A percentile compares a stretch with the other conserved stretches of the same genome.
Conservation (phyloP, 1,140 invertebrate species). For the Macrobrachium nipponense region DNA sequence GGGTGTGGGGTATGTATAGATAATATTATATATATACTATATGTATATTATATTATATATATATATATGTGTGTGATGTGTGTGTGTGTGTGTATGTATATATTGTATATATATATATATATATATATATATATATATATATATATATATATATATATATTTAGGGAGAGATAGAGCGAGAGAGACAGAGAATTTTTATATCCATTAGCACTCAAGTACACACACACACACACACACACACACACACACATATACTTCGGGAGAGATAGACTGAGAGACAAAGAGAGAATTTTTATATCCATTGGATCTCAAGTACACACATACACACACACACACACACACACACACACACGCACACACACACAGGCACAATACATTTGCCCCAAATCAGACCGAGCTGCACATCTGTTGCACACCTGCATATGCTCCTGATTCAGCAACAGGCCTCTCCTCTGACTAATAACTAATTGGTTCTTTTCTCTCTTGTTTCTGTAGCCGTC, state of each 20-base stretch:
- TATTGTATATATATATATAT: not conserved
- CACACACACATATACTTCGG: not conserved
- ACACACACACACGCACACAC: not conserved
- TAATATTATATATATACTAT: no score
- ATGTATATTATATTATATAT: not conserved
- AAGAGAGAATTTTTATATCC: not conserved
- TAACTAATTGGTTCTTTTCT: no score
- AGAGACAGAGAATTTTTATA: not conserved
- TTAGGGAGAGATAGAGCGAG: not conserved
- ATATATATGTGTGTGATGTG: no score
- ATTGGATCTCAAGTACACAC: not conserved
- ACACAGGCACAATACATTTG: not conserved
- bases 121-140: constrained; percentile 3
- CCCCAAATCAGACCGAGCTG: no score
- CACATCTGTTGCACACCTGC: no score
- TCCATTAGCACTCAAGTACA: not conserved
- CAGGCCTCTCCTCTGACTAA: no score
- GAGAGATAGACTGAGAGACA: not conserved
- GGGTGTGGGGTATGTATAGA: no score
- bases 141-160: not conserved
- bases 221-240: not conserved
- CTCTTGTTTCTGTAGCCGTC: no score
- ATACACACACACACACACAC: not conserved
- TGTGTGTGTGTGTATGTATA: not conserved
- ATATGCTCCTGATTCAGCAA: no score